Percentiles rank a stretch among this genome's conserved stretches.
Conservation (phyloP, 1,140 invertebrate species). For the Macrotrachela quadricornifera region DNA sequence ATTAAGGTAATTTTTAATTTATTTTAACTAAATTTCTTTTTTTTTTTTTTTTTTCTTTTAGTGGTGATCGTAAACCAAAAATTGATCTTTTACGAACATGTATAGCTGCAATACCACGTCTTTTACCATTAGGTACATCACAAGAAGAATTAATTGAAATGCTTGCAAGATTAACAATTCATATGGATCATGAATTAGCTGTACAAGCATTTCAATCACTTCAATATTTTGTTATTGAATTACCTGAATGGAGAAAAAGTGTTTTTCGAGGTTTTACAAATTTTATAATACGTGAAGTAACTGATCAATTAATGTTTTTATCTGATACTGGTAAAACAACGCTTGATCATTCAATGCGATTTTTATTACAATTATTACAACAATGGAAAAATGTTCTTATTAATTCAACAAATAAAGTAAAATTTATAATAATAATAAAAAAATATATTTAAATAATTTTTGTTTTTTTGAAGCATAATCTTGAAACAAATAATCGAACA, state of each 20-base stretch:
- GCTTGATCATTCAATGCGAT: slow-evolving; percentile 74
- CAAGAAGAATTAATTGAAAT: slow-evolving; percentile 76
- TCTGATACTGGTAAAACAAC: slow-evolving; percentile 64
- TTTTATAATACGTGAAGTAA: slow-evolving; percentile 60
- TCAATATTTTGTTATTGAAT: slow-evolving; percentile 80
- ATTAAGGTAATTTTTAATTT: neutral
- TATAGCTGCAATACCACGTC: slow-evolving; percentile 81
- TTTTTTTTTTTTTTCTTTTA: slow-evolving; percentile 11
- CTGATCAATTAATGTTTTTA: slow-evolving; percentile 30
- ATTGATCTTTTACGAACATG: slow-evolving; percentile 94
- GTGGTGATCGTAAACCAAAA: slow-evolving; percentile 81
- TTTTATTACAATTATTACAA: slow-evolving; percentile 70
- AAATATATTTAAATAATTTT: too few relatives aligned
- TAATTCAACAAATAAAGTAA: too few relatives aligned
- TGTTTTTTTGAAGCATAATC: too few relatives aligned
- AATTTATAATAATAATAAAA: too few relatives aligned
- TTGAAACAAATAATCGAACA: too few relatives aligned
- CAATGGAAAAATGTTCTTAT: slow-evolving; percentile 64
- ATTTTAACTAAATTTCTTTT: neutral
- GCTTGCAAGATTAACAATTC: slow-evolving; percentile 63
- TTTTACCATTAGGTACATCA: slow-evolving; percentile 91
- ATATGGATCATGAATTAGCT: slow-evolving; percentile 41
- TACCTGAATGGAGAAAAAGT: slow-evolving; percentile 86
- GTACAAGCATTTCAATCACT: slow-evolving; percentile 74
- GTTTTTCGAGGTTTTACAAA: slow-evolving; percentile 67